These are phyloP conservation scores for Drosophila paulistorum DNA, from an alignment of 1,140 invertebrate genomes.

Conservation along the genomic window DNA sequence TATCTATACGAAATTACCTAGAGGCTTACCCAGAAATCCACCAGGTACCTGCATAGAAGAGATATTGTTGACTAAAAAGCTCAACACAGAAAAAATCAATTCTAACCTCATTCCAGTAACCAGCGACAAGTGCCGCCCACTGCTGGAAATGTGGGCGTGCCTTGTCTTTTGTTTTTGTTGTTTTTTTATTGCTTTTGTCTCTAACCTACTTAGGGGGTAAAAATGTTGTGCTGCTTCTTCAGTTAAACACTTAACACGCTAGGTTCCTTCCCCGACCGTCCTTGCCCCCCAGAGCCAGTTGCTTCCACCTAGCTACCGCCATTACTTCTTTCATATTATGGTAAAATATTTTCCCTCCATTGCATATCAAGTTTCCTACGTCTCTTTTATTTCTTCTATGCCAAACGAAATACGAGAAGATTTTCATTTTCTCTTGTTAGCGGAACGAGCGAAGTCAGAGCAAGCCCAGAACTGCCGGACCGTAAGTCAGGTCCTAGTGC, in stretches of 20 bases:
- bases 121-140: conserved; percentile 15
- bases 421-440: background rate
- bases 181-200: conserved; percentile 41
- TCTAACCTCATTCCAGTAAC: conserved; percentile 48
- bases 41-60: background rate
- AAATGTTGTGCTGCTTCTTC: conserved; percentile 44
- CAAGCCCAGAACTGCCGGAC: background rate
- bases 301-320: background rate
- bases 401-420: conserved; percentile 9
- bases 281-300: background rate
- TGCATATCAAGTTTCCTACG: conserved; percentile 11
- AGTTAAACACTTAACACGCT: conserved; percentile 53
- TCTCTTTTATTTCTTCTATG: background rate
- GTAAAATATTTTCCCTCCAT: conserved; percentile 18
- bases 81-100: conserved; percentile 51
- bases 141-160: conserved; percentile 11
- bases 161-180: conserved; percentile 20
- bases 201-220: conserved; percentile 53
- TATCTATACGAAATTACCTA: background rate
- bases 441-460: background rate
- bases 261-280: background rate
- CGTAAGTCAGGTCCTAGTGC: background rate
- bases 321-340: conserved; percentile 1
- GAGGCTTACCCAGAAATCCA: background rate
- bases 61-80: conserved; percentile 13